phyloP scores from a whole-genome alignment of 2,113 vertebrate genomes.

The Phalacrocorax pelagicus region DNA sequence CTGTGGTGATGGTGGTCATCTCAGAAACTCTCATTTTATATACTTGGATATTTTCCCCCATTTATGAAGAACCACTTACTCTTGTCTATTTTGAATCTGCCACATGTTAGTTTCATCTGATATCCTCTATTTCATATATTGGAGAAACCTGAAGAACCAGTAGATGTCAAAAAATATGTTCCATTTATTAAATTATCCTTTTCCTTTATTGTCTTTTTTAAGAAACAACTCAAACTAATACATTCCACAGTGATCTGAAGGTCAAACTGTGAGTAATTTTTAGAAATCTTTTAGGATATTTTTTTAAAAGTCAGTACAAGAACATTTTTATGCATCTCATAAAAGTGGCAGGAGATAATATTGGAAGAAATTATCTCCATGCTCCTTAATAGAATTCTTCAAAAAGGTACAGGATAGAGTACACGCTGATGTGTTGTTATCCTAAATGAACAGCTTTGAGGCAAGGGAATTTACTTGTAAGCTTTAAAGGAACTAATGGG shows the following conservation, averaged over 20 bases:
- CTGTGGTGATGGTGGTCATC: background rate
- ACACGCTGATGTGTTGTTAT: background rate
- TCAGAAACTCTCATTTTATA: background rate
- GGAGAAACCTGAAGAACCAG: background rate
- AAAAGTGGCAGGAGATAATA: background rate
- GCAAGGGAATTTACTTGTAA: constrained; percentile 3
- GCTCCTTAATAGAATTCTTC: background rate
- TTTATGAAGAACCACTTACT: background rate
- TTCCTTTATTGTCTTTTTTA: background rate
- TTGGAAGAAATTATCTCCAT: background rate
- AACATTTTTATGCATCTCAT: background rate
- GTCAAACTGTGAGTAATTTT: background rate
- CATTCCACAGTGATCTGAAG: background rate
- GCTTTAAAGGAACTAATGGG: background rate
- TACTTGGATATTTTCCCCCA: background rate
- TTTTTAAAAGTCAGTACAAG: background rate
- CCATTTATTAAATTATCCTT: background rate
- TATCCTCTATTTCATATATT: background rate
- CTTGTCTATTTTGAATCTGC: background rate
- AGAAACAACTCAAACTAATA: background rate
- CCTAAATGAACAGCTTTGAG: background rate
- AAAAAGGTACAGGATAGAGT: background rate
- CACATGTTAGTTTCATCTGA: background rate
- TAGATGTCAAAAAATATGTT: background rate
- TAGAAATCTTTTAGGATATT: background rate